Conservation (phyloP, 1,140 invertebrate genomes). For the Holcopasites calliopsidis region DNA sequence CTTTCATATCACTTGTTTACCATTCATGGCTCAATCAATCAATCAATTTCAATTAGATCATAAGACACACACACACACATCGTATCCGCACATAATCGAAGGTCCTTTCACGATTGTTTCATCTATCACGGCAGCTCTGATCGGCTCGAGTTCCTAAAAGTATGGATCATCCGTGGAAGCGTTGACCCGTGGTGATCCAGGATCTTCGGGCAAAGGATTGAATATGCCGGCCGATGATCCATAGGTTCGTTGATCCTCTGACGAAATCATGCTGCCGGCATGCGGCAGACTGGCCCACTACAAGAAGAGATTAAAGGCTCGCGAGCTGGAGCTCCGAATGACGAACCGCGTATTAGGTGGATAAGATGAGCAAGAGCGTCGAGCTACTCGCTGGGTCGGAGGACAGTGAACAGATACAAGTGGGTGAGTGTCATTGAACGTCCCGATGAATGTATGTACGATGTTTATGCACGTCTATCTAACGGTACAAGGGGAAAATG, state of each 20-base stretch:
- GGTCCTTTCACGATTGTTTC: slow-evolving; percentile 10
- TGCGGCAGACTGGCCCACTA: slow-evolving; percentile 61
- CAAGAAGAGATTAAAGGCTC: slow-evolving; percentile 70
- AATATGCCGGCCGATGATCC: slow-evolving; percentile 50
- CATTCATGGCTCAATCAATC: too few relatives aligned
- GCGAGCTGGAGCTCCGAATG: slow-evolving; percentile 47
- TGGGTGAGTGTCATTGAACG: slow-evolving; percentile 54
- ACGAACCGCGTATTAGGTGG: slow-evolving; percentile 45
- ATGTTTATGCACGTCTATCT: too few relatives aligned
- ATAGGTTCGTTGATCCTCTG: slow-evolving; percentile 46
- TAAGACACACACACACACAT: not conserved
- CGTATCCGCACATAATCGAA: not conserved
- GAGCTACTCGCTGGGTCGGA: slow-evolving; percentile 73
- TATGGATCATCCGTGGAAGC: slow-evolving; percentile 11
- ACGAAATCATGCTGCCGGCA: slow-evolving; percentile 65
- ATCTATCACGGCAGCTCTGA: slow-evolving; percentile 37
- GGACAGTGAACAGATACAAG: slow-evolving; percentile 67
- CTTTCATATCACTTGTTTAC: too few relatives aligned
- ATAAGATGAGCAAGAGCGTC: slow-evolving; percentile 76
- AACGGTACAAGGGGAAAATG: too few relatives aligned
- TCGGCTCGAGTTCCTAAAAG: not conserved
- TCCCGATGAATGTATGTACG: not conserved
- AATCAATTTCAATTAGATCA: too few relatives aligned
- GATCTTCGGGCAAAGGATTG: slow-evolving; percentile 4
- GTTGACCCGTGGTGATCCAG: slow-evolving; percentile 20